Conservation (phyloP, 2,797 vertebrate species). For the Xerus rutilus region DNA sequence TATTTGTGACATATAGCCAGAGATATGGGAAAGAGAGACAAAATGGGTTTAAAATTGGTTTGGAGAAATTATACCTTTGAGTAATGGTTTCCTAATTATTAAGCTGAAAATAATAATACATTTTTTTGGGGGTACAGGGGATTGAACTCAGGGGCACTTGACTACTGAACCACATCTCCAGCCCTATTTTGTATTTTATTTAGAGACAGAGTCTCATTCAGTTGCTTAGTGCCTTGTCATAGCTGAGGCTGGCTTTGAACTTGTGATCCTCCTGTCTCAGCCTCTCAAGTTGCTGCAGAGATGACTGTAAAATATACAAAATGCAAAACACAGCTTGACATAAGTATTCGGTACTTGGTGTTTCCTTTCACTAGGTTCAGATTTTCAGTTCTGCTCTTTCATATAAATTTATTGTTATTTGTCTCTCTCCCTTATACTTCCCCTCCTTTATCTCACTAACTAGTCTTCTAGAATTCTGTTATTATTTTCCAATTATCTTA, state of each 20-base stretch:
- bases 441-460: background rate
- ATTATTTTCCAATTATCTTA: background rate
- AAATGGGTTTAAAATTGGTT: background rate
- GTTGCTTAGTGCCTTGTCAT: too few relatives aligned
- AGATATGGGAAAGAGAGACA: background rate
- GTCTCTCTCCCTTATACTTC: background rate
- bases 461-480: background rate
- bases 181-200: too few relatives aligned
- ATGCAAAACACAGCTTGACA: background rate
- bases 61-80: background rate
- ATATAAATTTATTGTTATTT: background rate
- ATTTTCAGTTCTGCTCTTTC: background rate
- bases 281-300: background rate
- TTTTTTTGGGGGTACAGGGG: background rate
- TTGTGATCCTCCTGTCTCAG: too few relatives aligned
- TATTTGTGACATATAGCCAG: background rate
- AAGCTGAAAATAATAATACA: background rate
- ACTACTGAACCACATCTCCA: too few relatives aligned
- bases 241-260: too few relatives aligned
- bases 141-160: too few relatives aligned
- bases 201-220: too few relatives aligned
- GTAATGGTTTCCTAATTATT: background rate
- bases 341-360: background rate
- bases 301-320: background rate
- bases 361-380: background rate